These are phyloP conservation scores for Astropecten irregularis DNA, from an alignment of 53 echinoderm and acorn worm genomes.

Conservation along the genomic window DNA sequence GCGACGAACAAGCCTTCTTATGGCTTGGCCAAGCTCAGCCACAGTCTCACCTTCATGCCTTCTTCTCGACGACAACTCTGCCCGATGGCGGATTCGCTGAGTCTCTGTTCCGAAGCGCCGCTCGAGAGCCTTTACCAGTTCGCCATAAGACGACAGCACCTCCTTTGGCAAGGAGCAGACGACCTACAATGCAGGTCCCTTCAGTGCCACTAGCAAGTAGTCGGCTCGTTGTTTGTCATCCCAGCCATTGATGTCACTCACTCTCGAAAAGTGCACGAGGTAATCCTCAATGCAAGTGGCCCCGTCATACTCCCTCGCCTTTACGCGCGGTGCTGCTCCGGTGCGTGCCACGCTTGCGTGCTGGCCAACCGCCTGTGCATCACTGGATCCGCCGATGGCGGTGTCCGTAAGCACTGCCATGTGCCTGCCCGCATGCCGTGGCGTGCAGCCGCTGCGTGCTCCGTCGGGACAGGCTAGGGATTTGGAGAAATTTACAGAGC, in stretches of 20 bases:
- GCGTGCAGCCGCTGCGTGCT: background rate
- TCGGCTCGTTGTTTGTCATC: conserved; percentile 7
- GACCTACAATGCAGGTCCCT: background rate
- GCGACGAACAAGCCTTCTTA: background rate
- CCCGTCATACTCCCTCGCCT: conserved; percentile 18
- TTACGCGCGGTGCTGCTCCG: conserved; percentile 7
- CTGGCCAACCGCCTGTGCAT: background rate
- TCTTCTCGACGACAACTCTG: background rate
- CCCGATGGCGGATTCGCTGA: background rate
- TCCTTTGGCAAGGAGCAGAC: conserved; percentile 11
- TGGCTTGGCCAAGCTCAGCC: conserved; percentile 11
- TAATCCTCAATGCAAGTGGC: conserved; percentile 19
- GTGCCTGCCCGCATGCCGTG: background rate
- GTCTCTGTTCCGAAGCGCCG: background rate
- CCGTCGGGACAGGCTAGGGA: background rate
- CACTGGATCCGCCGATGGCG: background rate
- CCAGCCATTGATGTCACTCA: conserved; percentile 10
- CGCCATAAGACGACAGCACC: background rate
- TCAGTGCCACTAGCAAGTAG: background rate
- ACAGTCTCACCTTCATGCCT: background rate
- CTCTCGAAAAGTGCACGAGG: conserved; percentile 12
- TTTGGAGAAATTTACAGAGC: background rate
- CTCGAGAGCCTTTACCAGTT: conserved; percentile 1
- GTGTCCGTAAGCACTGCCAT: background rate
- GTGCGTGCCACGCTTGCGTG: background rate